Percentiles rank a stretch among this genome's conserved stretches.
phyloP scores from a whole-genome alignment of 2,888 invertebrate genomes.

The Quadroppia sp. region DNA sequence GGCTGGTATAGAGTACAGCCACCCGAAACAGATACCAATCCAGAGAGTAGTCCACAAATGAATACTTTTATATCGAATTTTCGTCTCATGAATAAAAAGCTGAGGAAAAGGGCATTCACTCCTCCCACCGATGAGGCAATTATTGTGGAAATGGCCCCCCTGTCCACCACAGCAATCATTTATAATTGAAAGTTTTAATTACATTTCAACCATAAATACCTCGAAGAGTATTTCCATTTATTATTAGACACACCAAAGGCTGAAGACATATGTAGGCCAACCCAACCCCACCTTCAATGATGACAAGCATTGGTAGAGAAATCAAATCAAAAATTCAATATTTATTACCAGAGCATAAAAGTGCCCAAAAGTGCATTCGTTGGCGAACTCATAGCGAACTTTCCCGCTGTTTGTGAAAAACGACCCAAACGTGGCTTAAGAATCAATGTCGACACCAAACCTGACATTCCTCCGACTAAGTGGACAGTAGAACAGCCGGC shows the following conservation, averaged over 20 bases:
- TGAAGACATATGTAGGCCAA: conserved; percentile 85
- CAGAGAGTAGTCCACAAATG: conserved; percentile 80
- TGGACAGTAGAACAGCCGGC: conserved; percentile 68
- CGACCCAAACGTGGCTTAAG: conserved; percentile 73
- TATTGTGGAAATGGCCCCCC: conserved; percentile 72
- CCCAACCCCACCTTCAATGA: conserved; percentile 92
- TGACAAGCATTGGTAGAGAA: conserved; percentile 35
- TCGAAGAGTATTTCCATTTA: conserved; percentile 79
- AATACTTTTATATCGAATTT: conserved; percentile 76
- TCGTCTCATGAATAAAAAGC: conserved; percentile 50
- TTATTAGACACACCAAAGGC: conserved; percentile 67
- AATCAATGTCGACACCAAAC: conserved; percentile 82
- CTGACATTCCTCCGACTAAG: conserved; percentile 70
- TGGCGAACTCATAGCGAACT: conserved; percentile 76
- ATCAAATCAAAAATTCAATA: conserved; percentile 31
- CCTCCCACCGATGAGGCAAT: conserved; percentile 88
- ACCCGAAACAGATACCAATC: conserved; percentile 68
- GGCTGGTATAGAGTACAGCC: conserved; percentile 64
- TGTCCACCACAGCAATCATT: too few relatives aligned
- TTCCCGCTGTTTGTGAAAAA: conserved; percentile 65
- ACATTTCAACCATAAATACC: too few relatives aligned
- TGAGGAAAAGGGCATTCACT: conserved; percentile 58
- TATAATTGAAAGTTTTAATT: too few relatives aligned
- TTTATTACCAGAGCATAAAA: conserved; percentile 71
- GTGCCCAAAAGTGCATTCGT: conserved; percentile 87